A percentile compares a stretch with the other conserved stretches of the same genome.
Conservation (phyloP, 2,888 invertebrate species). For the Bedellia somnulentella region DNA sequence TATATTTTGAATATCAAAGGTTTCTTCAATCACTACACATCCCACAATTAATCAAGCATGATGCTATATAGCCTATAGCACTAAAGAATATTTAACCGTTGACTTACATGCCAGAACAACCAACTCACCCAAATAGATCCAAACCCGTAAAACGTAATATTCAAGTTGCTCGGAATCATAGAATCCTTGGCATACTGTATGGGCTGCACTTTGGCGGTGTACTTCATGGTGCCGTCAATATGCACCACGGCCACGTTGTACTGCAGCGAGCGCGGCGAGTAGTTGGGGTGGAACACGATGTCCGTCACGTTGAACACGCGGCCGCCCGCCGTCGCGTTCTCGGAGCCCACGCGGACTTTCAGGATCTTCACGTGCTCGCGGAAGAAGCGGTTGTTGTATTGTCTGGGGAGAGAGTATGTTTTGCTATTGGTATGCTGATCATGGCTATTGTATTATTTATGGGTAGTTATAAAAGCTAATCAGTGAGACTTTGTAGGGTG, state of each 20-base stretch:
- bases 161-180: conserved; percentile 25
- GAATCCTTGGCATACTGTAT: conserved; percentile 20
- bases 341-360: conserved; percentile 34
- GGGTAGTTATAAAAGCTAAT: too few species aligned
- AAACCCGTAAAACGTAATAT: conserved; percentile 39
- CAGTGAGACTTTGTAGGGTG: too few species aligned
- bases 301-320: conserved; percentile 27
- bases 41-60: too few species aligned
- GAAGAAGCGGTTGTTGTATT: conserved; percentile 49
- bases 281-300: conserved; percentile 50
- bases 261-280: conserved; percentile 36
- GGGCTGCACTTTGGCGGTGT: conserved; percentile 14
- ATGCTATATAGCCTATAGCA: too few species aligned
- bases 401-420: conserved; percentile 24
- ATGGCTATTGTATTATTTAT: background rate
- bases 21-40: too few species aligned
- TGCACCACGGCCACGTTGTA: conserved; percentile 39
- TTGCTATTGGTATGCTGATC: conserved; percentile 1
- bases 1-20: too few species aligned
- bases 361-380: conserved; percentile 48
- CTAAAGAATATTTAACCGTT: too few species aligned
- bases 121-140: conserved; percentile 41
- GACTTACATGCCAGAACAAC: too few species aligned
- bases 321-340: conserved; percentile 38
- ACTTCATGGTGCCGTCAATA: conserved; percentile 30